Percentiles rank a stretch among this genome's conserved stretches.
These are phyloP conservation scores for Eriosoma lanigerum DNA, from an alignment of 1,140 invertebrate species.

Conservation along the genomic window DNA sequence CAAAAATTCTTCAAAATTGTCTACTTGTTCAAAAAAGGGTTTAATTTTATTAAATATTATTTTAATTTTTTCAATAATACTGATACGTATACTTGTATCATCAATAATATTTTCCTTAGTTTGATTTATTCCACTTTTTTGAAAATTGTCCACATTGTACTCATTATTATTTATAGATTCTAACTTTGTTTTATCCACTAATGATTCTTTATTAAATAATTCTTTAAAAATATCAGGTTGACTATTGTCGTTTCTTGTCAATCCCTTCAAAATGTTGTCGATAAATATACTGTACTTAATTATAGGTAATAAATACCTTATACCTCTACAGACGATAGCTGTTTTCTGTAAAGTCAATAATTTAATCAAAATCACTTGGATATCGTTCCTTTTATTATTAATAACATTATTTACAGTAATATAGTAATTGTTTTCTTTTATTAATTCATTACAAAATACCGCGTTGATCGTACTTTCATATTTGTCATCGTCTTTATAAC, in stretches of 20 bases:
- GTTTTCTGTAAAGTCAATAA: neutral
- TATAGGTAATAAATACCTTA: neutral
- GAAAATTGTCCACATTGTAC: neutral
- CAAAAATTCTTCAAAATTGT: no score
- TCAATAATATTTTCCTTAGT: neutral
- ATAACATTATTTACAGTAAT: neutral
- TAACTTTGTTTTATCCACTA: neutral
- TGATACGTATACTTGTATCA: neutral
- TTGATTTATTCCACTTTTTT: neutral
- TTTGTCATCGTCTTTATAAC: no score
- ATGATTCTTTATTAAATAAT: neutral
- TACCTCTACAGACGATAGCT: neutral
- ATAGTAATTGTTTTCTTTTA: neutral
- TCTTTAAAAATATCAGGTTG: neutral
- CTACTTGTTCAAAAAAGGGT: no score
- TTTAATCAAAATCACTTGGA: neutral
- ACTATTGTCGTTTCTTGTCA: neutral
- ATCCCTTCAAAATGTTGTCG: neutral
- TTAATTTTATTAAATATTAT: neutral
- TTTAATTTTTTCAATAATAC: neutral
- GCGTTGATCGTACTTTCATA: no score
- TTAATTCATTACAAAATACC: neutral
- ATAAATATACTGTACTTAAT: constrained; percentile 14
- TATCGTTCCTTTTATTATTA: neutral
- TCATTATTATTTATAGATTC: neutral